Evolutionary conservation across 2,797 vertebrate species (phyloP).

Genomic region (Pterois miles): DNA sequence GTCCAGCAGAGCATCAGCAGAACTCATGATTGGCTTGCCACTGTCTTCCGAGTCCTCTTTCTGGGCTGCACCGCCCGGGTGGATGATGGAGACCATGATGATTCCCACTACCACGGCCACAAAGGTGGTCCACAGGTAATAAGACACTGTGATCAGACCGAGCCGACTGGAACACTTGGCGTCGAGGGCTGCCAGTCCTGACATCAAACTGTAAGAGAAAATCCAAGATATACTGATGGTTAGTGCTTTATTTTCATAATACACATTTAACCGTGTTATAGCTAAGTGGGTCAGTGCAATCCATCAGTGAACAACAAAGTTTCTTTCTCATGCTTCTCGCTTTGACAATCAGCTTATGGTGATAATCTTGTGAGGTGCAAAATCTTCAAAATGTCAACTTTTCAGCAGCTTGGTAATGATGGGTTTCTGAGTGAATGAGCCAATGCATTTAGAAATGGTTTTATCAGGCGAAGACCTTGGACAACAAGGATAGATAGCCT

Average conservation of each 20-base stretch:
- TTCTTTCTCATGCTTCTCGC: neutral
- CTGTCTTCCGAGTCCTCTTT: slow-evolving; percentile 92
- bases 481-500: neutral
- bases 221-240: neutral
- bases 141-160: slow-evolving; percentile 94
- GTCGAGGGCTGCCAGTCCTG: slow-evolving; percentile 93
- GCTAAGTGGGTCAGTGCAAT: neutral
- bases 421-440: neutral
- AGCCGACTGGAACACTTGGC: slow-evolving; percentile 95
- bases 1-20: slow-evolving; percentile 94
- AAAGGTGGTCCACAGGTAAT: slow-evolving; percentile 98
- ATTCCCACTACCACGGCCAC: slow-evolving; percentile 95
- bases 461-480: neutral
- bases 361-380: neutral
- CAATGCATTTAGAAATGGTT: neutral
- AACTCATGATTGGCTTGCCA: slow-evolving; percentile 93
- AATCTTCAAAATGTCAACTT: neutral
- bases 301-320: neutral
- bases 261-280: neutral
- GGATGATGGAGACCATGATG: slow-evolving; percentile 95
- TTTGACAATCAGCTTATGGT: neutral
- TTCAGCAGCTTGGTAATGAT: neutral
- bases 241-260: neutral
- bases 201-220: slow-evolving; percentile 89
- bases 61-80: slow-evolving; percentile 93